phyloP scores from a whole-genome alignment of 1,140 invertebrate genomes.

The Drosophila sproati region DNA sequence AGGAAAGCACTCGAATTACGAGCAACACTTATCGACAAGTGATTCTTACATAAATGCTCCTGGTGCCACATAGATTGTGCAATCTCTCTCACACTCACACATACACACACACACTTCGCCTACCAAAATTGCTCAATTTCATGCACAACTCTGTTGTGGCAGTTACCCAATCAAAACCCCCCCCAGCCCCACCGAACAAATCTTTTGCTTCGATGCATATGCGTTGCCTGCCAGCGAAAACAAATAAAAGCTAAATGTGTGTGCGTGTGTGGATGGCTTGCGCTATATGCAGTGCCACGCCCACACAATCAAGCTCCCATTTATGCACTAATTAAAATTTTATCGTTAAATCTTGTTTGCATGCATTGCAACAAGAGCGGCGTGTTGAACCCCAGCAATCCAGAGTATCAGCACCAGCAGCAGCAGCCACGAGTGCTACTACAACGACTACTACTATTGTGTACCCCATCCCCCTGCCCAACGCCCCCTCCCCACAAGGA shows the following conservation, averaged over 20 bases:
- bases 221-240: conserved; percentile 42
- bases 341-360: conserved; percentile 83
- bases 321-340: conserved; percentile 84
- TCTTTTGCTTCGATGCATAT: conserved; percentile 18
- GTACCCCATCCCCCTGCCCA: background rate
- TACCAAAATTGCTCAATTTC: conserved; percentile 52
- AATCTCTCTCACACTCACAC: conserved; percentile 8
- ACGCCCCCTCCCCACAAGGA: background rate
- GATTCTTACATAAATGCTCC: conserved; percentile 29
- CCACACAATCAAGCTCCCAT: conserved; percentile 81
- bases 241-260: conserved; percentile 70
- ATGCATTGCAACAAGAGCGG: conserved; percentile 76
- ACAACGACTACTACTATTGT: background rate
- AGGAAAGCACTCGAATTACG: background rate
- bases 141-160: conserved; percentile 28
- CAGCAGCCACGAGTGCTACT: conserved; percentile 12
- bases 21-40: conserved; percentile 1
- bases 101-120: conserved; percentile 1
- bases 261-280: conserved; percentile 43
- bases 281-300: conserved; percentile 65
- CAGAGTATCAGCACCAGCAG: conserved; percentile 19
- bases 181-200: background rate
- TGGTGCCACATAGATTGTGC: conserved; percentile 30
- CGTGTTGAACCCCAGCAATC: conserved; percentile 36
- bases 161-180: background rate